A percentile compares a stretch with the other conserved stretches of the same genome.
phyloP scores from a whole-genome alignment of 1,140 invertebrate species.

The Drosophila quadrilineata region DNA sequence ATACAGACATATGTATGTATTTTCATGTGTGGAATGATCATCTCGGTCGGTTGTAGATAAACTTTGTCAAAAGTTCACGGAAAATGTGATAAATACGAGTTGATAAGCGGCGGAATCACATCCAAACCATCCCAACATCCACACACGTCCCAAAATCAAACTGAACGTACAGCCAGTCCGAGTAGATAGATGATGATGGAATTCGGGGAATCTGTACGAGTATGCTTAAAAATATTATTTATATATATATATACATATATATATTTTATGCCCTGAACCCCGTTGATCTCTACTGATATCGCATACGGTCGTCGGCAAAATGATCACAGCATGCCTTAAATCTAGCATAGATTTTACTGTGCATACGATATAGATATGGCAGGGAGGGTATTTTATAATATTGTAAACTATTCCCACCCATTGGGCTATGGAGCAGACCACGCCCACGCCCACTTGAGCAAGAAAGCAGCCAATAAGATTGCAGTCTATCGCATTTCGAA shows the following conservation, averaged over 20 bases:
- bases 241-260: constrained; percentile 25
- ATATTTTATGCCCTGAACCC: constrained; percentile 58
- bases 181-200: constrained; percentile 13
- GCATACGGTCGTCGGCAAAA: constrained; percentile 10
- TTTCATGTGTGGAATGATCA: constrained; percentile 13
- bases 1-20: too few relatives aligned
- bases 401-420: constrained; percentile 36
- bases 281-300: constrained; percentile 69
- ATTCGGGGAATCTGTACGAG: constrained; percentile 24
- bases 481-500: constrained; percentile 59
- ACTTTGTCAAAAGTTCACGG: constrained; percentile 80
- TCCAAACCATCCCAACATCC: constrained; percentile 1
- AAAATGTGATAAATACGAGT: constrained; percentile 78
- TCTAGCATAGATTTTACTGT: not conserved
- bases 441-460: constrained; percentile 55
- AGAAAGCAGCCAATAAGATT: constrained; percentile 67
- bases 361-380: constrained; percentile 15
- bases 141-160: too few relatives aligned
- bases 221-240: constrained; percentile 33
- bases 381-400: too few relatives aligned
- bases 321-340: not conserved
- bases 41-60: constrained; percentile 76
- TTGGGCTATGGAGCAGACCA: not conserved
- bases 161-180: too few relatives aligned
- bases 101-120: constrained; percentile 55